These are phyloP conservation scores for Clangula hyemalis DNA, from an alignment of 2,797 vertebrate species.

Conservation along the genomic window DNA sequence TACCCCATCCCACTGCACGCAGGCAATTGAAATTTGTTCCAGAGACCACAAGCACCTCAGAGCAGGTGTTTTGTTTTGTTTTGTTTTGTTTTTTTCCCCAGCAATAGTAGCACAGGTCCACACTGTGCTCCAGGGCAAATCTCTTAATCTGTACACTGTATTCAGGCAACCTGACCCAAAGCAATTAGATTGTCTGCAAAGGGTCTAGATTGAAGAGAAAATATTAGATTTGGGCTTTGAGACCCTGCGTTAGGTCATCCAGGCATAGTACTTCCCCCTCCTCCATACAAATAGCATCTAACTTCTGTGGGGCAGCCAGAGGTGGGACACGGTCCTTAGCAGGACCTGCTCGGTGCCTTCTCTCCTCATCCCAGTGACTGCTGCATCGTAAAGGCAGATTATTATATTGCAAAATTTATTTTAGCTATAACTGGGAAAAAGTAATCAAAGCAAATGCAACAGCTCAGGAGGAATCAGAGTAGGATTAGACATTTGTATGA, in stretches of 20 bases:
- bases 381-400: neutral
- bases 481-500: conserved; percentile 58
- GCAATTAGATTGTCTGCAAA: neutral
- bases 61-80: neutral
- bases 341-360: neutral
- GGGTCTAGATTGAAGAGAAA: neutral
- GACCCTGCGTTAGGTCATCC: fast-evolving
- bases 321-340: neutral
- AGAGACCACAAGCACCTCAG: neutral
- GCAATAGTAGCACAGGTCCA: fast-evolving
- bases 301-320: neutral
- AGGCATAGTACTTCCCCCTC: neutral
- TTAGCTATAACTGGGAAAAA: conserved; percentile 32
- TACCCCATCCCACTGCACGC: neutral
- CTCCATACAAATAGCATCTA: neutral
- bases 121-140: neutral
- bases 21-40: neutral
- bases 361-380: neutral
- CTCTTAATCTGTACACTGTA: neutral
- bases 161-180: neutral
- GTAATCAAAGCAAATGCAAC: conserved; percentile 56
- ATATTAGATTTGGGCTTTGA: neutral
- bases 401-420: conserved; percentile 15
- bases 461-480: conserved; percentile 56
- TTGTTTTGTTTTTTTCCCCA: neutral